Evolutionary conservation across 2,888 invertebrate genomes (phyloP).

Genomic region (Polydrusus pterygomalis): DNA sequence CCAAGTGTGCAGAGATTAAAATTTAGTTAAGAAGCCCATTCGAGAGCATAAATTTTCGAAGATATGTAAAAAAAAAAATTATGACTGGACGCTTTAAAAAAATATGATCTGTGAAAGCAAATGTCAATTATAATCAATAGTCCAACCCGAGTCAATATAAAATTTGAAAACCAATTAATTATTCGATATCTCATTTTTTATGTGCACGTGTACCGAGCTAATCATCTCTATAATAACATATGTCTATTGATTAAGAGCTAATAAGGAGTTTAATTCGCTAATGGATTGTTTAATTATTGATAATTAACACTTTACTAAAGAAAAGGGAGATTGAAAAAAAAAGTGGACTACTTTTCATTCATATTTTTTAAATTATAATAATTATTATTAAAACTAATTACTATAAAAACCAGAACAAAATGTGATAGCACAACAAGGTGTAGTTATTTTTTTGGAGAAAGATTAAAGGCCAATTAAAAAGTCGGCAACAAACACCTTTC

Average conservation of each 20-base stretch:
- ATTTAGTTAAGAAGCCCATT: too few species aligned
- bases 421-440: too few species aligned
- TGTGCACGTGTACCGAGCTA: background rate
- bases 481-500: too few species aligned
- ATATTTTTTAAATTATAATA: background rate
- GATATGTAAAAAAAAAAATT: too few species aligned
- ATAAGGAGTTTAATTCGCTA: background rate
- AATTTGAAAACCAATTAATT: background rate
- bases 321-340: slow-evolving; percentile 2
- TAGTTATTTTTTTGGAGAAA: too few species aligned
- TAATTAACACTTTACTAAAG: background rate
- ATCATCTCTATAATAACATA: background rate
- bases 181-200: background rate
- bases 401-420: too few species aligned
- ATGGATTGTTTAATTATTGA: slow-evolving; percentile 3
- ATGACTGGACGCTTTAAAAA: background rate
- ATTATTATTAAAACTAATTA: too few species aligned
- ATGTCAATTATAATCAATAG: background rate
- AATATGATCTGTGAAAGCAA: background rate
- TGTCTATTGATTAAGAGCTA: background rate
- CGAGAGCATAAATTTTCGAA: too few species aligned
- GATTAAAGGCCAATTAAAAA: too few species aligned
- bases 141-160: too few species aligned
- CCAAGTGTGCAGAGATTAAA: too few species aligned
- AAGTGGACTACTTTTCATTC: slow-evolving; percentile 3